Evolutionary conservation across 53 echinoderm and acorn worm genomes (phyloP), one percentile per base, ranked within the genome.

Genomic region (Mesocentrotus franciscanus): DNA sequence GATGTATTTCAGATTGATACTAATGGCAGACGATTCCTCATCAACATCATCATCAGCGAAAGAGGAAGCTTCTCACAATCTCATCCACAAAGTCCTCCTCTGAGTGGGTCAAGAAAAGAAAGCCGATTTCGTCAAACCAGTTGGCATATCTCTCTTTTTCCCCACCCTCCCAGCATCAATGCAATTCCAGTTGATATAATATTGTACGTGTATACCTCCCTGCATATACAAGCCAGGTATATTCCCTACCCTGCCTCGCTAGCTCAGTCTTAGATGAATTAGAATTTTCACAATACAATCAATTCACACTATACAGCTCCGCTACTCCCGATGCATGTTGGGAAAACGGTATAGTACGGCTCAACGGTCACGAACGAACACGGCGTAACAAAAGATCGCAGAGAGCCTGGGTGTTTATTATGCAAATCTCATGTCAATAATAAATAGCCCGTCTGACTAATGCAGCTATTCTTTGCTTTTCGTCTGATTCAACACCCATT

Each of bases 401-500:
- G 58, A 22, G 32, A 59, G 33, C 93, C 17, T 13, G 84, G 33
- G 81, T 94, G 84, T 94, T 94, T 94, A 94, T 94, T 83, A 94
- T 94, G 94, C 94, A 94, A 94, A 94, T 94, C 24, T 71, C 49
- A 72, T 42, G 92, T 66, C 72, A 74, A 93, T 75, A 75, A 55
- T 75, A 93, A 55, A 93, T 55, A 93, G 76, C 24, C 56, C 15
- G 93, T 56, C 93, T 93, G 93, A 93, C 74, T 93, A 93, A 93
- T 93, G 12, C 74, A 11, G 76, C 93, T 75, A 72, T 93, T 93
- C 72, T 72, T 66, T 39, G 61, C 68, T 74, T 32, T 49, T 56
- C 74, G 81, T 81, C 81, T 81, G 39, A 92, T 92, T 64, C 68
- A 39, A 61, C 92, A 35, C 20, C 35, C 62, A 66, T 92, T 39